Base-by-base conservation (phyloP, 2,113 vertebrate genomes). In the Cavia porcellus region DNA sequence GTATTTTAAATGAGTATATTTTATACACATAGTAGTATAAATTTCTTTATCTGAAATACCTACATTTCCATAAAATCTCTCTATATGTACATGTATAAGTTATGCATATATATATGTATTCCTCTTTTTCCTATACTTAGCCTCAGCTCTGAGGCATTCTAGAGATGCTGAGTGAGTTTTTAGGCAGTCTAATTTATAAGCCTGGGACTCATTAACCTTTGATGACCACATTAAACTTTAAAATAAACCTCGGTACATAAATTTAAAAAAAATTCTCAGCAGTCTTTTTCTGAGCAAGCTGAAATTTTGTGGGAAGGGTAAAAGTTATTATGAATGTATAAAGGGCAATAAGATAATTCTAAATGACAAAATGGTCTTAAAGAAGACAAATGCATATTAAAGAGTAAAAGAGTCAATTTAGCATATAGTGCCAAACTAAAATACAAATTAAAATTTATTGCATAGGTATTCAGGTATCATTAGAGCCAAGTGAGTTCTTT, bases 121-220 rank as follows among this genome's bases (percentile, higher is more conserved):
- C 32, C 70, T 32, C 38, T 90, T 89, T 91, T 77, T 86, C 50
- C 80, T 94, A 62, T 64, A 81, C 95, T 93, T 84, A 47, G 25
- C 91, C 68, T 96, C 35, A 86, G 85, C 47, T 75, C 30, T 55
- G 82, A 89, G 89, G 89, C 61, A 57, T 32, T 79, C 32, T 87
- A 93, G 80, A 96, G 96, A 96, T 92, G 92, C 85, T 95, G 92
- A 97, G 57, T 82, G 94, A 97, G 96, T 92, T 82, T 92, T 89
- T 74, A 93, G 85, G 74, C 59, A 92, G 66, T 94, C 59, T 94
- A 95, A 95, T 97, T 96, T 96, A 89, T 86, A 97, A 96, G 35
- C 90, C 81, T 96, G 95, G 95, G 92, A 89, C 72, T 98, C 92
- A 96, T 95, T 98, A 97, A 98, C 96, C 92, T 98, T 95, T 98